A percentile compares a stretch with the other conserved stretches of the same genome.
phyloP scores from a whole-genome alignment of 2,888 invertebrate species.

The Hirtodrosophila alboralis region DNA sequence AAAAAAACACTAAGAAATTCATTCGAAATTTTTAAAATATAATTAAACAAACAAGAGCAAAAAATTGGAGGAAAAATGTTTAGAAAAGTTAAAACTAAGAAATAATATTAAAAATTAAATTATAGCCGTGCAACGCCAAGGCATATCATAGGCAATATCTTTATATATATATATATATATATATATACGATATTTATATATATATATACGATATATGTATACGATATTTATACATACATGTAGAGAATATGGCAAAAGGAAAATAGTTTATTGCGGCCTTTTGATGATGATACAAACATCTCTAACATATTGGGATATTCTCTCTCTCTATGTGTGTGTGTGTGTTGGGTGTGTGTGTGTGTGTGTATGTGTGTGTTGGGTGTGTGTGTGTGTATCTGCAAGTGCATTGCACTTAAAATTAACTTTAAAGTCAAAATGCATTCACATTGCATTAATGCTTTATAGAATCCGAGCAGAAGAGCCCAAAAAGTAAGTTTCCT shows the following conservation, averaged over 20 bases:
- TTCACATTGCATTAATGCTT: constrained; percentile 3
- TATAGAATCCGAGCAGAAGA: no score
- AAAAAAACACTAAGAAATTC: no score
- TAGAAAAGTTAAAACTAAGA: no score
- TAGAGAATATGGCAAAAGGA: background rate
- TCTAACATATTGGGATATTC: constrained; percentile 31
- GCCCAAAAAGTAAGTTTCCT: no score
- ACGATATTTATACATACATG: background rate
- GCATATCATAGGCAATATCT: no score
- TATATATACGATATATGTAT: no score
- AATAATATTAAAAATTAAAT: no score
- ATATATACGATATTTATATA: constrained; percentile 5
- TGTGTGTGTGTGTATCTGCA: constrained; percentile 16
- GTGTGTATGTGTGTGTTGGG: background rate
- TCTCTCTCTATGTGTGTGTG: constrained; percentile 20
- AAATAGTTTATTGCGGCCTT: constrained; percentile 49
- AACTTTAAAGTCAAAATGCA: constrained; percentile 38
- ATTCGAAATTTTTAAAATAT: no score
- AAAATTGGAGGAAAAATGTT: no score
- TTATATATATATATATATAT: constrained; percentile 11
- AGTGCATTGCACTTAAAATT: constrained; percentile 38
- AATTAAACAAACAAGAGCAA: no score
- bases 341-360: constrained; percentile 15
- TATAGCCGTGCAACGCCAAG: no score
- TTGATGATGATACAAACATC: constrained; percentile 34